Evolutionary conservation across 30 jellyfish, hydroid and myxozoan species (phyloP).

Genomic region (Hydra vulgaris): DNA sequence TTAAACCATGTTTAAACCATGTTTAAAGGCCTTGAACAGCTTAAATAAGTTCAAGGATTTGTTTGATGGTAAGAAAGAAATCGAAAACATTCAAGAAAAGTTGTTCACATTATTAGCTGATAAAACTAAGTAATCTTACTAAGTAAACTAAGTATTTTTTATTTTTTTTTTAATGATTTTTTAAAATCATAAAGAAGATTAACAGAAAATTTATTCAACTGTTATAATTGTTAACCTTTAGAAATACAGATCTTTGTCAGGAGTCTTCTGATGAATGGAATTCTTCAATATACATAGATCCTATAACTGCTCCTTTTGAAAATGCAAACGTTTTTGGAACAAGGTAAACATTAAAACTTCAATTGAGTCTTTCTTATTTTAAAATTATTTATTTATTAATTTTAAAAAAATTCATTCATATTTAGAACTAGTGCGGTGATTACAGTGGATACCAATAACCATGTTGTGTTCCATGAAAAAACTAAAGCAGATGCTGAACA

Average conservation of each 20-base stretch:
- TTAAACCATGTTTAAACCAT: too few relatives aligned
- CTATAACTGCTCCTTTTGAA: neutral
- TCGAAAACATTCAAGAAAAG: neutral
- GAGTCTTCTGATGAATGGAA: neutral
- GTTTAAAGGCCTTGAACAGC: conserved; percentile 52
- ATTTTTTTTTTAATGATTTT: too few relatives aligned
- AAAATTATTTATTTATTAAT: too few relatives aligned
- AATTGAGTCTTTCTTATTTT: too few relatives aligned
- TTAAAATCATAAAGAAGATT: too few relatives aligned
- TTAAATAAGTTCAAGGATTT: conserved; percentile 25
- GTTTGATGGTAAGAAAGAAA: neutral
- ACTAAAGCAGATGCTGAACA: conserved; percentile 36
- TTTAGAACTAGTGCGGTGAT: conserved; percentile 61
- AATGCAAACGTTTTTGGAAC: neutral
- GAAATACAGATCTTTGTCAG: neutral
- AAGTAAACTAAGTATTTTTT: neutral
- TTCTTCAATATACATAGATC: neutral
- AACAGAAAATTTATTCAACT: neutral
- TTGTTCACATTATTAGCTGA: neutral
- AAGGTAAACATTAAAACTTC: neutral
- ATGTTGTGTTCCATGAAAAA: conserved; percentile 57
- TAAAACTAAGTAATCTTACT: too few relatives aligned
- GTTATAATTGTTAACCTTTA: neutral
- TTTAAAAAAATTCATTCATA: neutral
- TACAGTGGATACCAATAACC: conserved; percentile 40